Evolutionary conservation across 2,888 invertebrate species (phyloP).

Genomic region (Noctua fimbriata): DNA sequence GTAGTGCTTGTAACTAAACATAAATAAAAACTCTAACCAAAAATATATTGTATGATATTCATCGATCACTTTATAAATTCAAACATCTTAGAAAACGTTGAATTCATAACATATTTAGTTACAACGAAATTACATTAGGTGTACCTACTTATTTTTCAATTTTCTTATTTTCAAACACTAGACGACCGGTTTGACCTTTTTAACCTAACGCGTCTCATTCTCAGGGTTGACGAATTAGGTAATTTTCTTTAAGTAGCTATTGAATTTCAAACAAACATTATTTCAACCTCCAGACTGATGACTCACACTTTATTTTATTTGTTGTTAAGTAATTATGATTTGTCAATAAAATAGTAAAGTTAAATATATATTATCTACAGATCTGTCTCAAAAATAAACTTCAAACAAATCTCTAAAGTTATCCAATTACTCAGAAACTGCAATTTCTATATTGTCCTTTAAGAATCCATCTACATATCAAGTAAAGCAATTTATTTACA

Average conservation of each 20-base stretch:
- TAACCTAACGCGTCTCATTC: slow-evolving; percentile 17
- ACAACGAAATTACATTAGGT: slow-evolving; percentile 26
- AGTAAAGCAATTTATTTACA: slow-evolving; percentile 39
- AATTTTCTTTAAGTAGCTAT: slow-evolving; percentile 31
- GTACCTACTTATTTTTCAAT: slow-evolving; percentile 15
- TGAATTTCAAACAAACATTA: slow-evolving; percentile 19
- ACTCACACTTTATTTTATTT: neutral
- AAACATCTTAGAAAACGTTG: neutral
- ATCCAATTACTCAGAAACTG: slow-evolving; percentile 4
- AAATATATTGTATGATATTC: neutral
- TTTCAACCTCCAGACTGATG: slow-evolving; percentile 30
- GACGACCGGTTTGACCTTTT: slow-evolving; percentile 20
- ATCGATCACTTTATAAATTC: slow-evolving; percentile 2
- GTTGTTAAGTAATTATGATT: neutral
- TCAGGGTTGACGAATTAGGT: slow-evolving; percentile 25
- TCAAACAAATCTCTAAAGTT: slow-evolving; percentile 6
- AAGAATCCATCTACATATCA: slow-evolving; percentile 5
- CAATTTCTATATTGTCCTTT: slow-evolving; percentile 18
- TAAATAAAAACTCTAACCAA: neutral
- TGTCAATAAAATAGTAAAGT: neutral
- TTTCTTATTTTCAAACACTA: slow-evolving; percentile 18
- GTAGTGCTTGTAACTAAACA: neutral
- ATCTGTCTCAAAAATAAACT: neutral
- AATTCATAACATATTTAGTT: neutral
- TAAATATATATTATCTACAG: neutral